Evolutionary conservation across 1,140 invertebrate genomes (phyloP).

Genomic region (Atta cephalotes): DNA sequence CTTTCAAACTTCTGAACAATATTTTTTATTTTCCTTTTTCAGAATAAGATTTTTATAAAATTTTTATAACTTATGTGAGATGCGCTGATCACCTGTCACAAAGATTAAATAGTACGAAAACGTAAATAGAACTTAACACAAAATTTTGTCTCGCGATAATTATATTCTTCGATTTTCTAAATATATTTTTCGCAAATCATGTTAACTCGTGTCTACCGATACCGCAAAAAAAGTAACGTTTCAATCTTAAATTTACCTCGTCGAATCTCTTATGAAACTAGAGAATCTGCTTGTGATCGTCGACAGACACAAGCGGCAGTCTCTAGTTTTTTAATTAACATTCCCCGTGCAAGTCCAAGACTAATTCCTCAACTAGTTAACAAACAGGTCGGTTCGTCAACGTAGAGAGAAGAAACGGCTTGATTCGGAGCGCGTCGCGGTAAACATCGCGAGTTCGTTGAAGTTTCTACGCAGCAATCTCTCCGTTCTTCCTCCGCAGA

Average conservation of each 20-base stretch:
- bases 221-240: not conserved
- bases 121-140: not conserved
- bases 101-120: not conserved
- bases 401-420: constrained; percentile 30
- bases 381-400: constrained; percentile 59
- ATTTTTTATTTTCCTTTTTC: too few relatives aligned
- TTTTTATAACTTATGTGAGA: too few relatives aligned
- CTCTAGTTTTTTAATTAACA: constrained; percentile 76
- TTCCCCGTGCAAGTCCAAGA: constrained; percentile 63
- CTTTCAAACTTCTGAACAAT: too few relatives aligned
- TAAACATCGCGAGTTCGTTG: constrained; percentile 74
- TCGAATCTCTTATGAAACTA: not conserved
- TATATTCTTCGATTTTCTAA: not conserved
- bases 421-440: constrained; percentile 68
- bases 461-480: constrained; percentile 67
- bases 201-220: not conserved
- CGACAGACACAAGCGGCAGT: constrained; percentile 10
- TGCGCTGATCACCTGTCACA: too few relatives aligned
- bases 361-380: constrained; percentile 72
- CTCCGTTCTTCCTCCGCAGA: constrained; percentile 17
- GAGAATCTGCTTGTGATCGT: not conserved
- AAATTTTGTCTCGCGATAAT: not conserved
- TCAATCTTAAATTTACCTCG: not conserved
- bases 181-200: not conserved
- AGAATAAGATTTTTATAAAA: too few relatives aligned